phyloP scores from a whole-genome alignment of 2,888 invertebrate genomes.

The Automeris io region DNA sequence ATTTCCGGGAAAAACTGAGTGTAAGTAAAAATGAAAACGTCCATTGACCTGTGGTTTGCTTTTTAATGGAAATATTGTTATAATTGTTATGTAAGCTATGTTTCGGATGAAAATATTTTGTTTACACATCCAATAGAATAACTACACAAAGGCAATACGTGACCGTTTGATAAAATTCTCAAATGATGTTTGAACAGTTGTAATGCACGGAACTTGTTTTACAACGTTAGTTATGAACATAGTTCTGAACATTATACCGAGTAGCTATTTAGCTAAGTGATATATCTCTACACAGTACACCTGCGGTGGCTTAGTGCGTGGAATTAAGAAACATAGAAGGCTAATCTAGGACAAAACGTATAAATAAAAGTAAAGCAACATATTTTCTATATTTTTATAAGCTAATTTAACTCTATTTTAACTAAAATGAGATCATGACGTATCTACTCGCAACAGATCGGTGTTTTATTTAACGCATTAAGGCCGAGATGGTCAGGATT shows the following conservation, averaged over 20 bases:
- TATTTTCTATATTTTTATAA: no score
- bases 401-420: no score
- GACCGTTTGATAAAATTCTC: constrained; percentile 7
- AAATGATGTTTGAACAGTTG: constrained; percentile 9
- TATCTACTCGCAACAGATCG: no score
- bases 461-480: no score
- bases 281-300: no score
- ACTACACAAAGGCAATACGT: constrained; percentile 5
- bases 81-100: constrained; percentile 8
- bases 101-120: constrained; percentile 6
- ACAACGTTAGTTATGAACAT: neutral
- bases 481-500: no score
- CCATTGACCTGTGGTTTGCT: neutral
- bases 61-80: constrained; percentile 4
- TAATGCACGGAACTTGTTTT: constrained; percentile 8
- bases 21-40: neutral
- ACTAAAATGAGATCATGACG: no score
- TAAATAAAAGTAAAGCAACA: no score
- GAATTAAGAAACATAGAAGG: no score
- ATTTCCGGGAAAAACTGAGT: neutral
- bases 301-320: no score
- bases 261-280: constrained; percentile 49
- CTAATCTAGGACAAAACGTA: no score
- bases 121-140: constrained; percentile 2
- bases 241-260: constrained; percentile 4